Evolutionary conservation across 2,113 vertebrate species (phyloP).

Genomic region (Cairina moschata): DNA sequence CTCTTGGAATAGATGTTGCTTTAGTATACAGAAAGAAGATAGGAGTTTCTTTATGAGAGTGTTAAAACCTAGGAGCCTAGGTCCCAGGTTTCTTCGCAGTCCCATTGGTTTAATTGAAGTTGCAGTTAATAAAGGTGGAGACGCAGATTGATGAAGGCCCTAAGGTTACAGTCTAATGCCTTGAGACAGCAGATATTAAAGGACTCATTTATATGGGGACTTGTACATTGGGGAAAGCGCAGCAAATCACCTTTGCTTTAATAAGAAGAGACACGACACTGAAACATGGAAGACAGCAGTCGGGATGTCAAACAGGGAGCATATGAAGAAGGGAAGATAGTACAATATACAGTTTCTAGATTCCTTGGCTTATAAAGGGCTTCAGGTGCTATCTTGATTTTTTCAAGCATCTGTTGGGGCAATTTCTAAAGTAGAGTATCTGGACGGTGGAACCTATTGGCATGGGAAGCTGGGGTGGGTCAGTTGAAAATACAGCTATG

Average conservation of each 20-base stretch:
- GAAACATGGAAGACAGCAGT: background rate
- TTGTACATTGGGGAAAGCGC: background rate
- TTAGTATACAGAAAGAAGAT: background rate
- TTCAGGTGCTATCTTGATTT: background rate
- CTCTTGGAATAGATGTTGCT: background rate
- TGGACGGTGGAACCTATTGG: background rate
- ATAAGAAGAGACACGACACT: background rate
- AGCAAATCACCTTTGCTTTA: background rate
- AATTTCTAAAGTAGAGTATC: background rate
- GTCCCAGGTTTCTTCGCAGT: background rate
- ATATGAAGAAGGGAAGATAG: background rate
- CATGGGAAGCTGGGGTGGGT: background rate
- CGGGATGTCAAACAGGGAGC: background rate
- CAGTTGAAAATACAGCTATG: background rate
- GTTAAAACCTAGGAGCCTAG: background rate
- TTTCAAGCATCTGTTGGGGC: background rate
- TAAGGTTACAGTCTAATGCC: background rate
- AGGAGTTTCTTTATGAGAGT: accelerated
- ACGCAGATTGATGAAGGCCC: slow-evolving; percentile 12
- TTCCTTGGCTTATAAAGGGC: background rate
- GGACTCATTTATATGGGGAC: background rate
- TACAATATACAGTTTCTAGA: background rate
- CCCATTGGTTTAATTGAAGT: background rate
- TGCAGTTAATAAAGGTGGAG: slow-evolving; percentile 20
- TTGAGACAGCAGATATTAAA: background rate